Base-by-base conservation (phyloP, 2,113 vertebrate genomes). In the Macaca fascicularis region DNA sequence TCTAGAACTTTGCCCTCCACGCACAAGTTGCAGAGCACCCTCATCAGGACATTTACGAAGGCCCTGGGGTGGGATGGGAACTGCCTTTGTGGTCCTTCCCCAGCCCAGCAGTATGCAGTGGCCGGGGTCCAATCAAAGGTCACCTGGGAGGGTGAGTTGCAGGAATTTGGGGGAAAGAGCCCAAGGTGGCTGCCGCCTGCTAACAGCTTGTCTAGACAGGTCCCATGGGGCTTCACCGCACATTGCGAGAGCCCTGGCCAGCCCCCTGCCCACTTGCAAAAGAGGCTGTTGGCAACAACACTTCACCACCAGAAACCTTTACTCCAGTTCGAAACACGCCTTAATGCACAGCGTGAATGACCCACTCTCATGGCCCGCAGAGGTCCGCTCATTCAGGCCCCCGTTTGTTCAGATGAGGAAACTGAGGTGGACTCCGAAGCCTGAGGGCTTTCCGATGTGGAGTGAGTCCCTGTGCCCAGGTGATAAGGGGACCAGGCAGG, bases 201-300 rank as follows among this genome's bases (percentile, higher is more conserved):
- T 92, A 76, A 92, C 12, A 12, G 95, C 98, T 96, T 97, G 98
- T 99, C 98, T 98, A 98, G 98, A 98, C 98, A 97, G 95, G 97
- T 97, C 98, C 95, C 96, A 96, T 8, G 32, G 98, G 86, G 93
- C 98, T 90, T 93, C 96, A 85, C 96, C 67, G 38, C 93, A 48
- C 72, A 45, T 12, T 22, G 7, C 1, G 0, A 40, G 48, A 95
- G 85, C 19, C n/a, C 72, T 94, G 92, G 95, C 89, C 95, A 76
- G 98, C 97, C 98, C 95, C 97, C 97, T 98, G 95, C 52, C 67
- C 0, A 8, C 96, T 98, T 98, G 89, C 98, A 92, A 95, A 98
- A 97, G 92, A 97, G 57, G 27, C 70, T 88, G 76, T 89, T 97
- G 98, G 98, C 79, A 14, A 50, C 81, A 14, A 2, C 9, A 2